Evolutionary conservation across 2,888 invertebrate species (phyloP).

Genomic region (Chrysodeixis includens): DNA sequence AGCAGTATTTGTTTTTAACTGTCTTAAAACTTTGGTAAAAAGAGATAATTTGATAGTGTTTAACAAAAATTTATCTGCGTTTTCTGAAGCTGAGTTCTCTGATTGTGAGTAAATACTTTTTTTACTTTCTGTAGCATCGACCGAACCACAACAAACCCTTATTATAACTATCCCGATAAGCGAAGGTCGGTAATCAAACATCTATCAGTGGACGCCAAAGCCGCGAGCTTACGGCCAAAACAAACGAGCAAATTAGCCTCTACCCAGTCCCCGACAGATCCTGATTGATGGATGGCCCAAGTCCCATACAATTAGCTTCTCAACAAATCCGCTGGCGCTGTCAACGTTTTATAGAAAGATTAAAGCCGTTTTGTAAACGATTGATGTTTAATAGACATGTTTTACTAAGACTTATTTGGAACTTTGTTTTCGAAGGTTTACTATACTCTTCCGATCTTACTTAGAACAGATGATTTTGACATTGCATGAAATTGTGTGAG

Average conservation of each 20-base stretch:
- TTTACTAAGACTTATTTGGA: not conserved
- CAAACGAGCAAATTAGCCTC: conserved; percentile 87
- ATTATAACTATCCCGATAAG: conserved; percentile 31
- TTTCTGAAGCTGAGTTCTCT: too few species aligned
- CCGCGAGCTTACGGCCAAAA: conserved; percentile 82
- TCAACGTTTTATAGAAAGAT: conserved; percentile 61
- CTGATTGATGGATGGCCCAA: conserved; percentile 86
- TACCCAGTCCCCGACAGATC: conserved; percentile 79
- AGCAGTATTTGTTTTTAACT: too few species aligned
- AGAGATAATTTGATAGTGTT: too few species aligned
- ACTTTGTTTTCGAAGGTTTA: not conserved
- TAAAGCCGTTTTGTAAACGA: conserved; percentile 55
- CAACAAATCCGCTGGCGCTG: conserved; percentile 72
- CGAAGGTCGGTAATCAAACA: conserved; percentile 65
- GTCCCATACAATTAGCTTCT: conserved; percentile 82
- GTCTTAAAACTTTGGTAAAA: too few species aligned
- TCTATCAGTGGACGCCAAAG: conserved; percentile 70
- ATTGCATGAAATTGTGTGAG: too few species aligned
- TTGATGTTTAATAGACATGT: conserved; percentile 50
- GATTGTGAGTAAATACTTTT: too few species aligned
- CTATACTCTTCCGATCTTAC: too few species aligned
- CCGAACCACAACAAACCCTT: too few species aligned
- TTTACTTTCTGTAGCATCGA: too few species aligned
- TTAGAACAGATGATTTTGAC: too few species aligned
- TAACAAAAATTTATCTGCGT: too few species aligned